Conservation (phyloP, 2,888 invertebrate species). For the Empis livida region DNA sequence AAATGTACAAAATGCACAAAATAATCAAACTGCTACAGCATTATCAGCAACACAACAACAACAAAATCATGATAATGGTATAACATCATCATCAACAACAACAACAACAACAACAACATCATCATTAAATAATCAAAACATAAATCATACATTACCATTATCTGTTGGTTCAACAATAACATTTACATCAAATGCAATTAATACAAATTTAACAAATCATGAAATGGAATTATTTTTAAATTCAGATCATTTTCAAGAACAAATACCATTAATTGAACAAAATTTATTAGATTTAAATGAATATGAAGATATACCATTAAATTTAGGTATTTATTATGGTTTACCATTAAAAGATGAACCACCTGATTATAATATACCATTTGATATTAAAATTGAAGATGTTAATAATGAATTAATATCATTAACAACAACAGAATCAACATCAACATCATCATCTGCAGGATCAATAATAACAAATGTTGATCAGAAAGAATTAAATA, state of each 20-base stretch:
- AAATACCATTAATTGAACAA: slow-evolving; percentile 41
- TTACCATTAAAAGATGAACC: slow-evolving; percentile 36
- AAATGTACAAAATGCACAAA: slow-evolving; percentile 37
- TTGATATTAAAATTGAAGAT: slow-evolving; percentile 22
- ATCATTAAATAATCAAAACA: no score
- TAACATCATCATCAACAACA: slow-evolving; percentile 4
- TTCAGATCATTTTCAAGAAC: slow-evolving; percentile 28
- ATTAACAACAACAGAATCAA: no score
- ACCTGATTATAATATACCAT: slow-evolving; percentile 21
- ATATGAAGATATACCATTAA: slow-evolving; percentile 36
- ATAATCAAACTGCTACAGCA: slow-evolving; percentile 25
- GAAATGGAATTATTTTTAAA: slow-evolving; percentile 28
- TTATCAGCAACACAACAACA: slow-evolving; percentile 14
- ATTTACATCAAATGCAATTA: slow-evolving; percentile 3
- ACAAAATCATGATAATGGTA: neutral
- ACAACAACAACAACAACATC: neutral
- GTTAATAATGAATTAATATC: no score
- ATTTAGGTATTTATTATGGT: slow-evolving; percentile 23
- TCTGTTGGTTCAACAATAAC: slow-evolving; percentile 14
- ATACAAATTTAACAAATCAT: slow-evolving; percentile 11
- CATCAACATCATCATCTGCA: slow-evolving; percentile 9
- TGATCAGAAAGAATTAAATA: neutral
- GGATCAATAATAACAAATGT: no score
- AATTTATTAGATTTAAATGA: slow-evolving; percentile 46
- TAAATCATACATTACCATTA: slow-evolving; percentile 4